A percentile compares a stretch with the other conserved stretches of the same genome.
These are phyloP conservation scores for Laticauda colubrina DNA, from an alignment of 2,113 vertebrate species.

Conservation along the genomic window DNA sequence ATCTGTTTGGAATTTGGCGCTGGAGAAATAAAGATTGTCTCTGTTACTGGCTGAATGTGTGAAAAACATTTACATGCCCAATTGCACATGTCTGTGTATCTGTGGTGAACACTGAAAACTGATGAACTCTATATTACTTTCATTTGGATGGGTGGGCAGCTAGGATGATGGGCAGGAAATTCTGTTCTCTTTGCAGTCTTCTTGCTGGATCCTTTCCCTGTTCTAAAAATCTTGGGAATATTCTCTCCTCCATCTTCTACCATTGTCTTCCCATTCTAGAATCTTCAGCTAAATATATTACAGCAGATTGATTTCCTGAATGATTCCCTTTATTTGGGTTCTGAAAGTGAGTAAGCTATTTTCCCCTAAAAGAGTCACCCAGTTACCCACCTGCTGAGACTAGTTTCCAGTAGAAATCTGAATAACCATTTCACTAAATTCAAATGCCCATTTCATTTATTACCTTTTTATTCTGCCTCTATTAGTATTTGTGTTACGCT, in stretches of 20 bases:
- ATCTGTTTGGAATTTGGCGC: constrained; percentile 43
- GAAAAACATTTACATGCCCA: constrained; percentile 35
- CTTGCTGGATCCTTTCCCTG: not conserved
- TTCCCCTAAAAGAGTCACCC: not conserved
- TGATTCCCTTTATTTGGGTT: not conserved
- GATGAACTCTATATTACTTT: not conserved
- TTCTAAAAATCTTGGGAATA: not conserved
- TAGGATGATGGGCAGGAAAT: not conserved
- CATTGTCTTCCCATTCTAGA: not conserved
- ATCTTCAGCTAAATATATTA: not conserved
- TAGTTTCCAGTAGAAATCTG: not conserved
- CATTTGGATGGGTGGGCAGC: not conserved
- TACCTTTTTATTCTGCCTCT: not conserved
- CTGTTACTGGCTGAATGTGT: constrained; percentile 7
- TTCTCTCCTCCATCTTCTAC: not conserved
- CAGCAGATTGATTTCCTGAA: not conserved
- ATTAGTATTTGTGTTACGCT: not conserved
- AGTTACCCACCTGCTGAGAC: not conserved
- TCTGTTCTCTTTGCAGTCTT: not conserved
- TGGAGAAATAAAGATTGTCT: constrained; percentile 29
- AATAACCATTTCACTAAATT: not conserved
- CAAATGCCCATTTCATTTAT: not conserved
- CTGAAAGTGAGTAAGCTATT: not conserved
- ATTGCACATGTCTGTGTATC: not conserved
- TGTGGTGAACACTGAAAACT: not conserved